phyloP scores from a whole-genome alignment of 2,113 vertebrate species.

The Monarcha castaneiventris region DNA sequence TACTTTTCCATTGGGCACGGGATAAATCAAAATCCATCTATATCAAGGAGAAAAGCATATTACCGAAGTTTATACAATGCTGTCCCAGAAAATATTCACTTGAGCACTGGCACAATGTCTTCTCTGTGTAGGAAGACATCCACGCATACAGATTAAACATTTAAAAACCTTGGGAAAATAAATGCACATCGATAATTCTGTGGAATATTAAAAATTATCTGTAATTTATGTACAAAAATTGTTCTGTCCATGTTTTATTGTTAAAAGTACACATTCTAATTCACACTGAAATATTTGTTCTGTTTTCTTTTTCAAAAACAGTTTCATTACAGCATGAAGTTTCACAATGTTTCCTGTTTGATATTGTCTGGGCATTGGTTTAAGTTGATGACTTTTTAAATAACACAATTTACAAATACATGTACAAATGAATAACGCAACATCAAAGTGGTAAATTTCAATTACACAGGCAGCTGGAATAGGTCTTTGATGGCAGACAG shows the following conservation, averaged over 20 bases:
- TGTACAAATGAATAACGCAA: neutral
- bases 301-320: neutral
- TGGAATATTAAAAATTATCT: neutral
- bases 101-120: neutral
- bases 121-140: neutral
- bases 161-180: neutral
- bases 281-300: neutral
- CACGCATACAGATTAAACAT: neutral
- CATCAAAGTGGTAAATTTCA: neutral
- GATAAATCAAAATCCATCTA: neutral
- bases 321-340: neutral
- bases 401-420: neutral
- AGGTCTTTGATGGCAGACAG: neutral
- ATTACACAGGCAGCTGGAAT: neutral
- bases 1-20: neutral
- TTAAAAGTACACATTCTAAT: neutral
- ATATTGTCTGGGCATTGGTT: neutral
- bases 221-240: neutral
- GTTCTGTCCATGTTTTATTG: neutral
- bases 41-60: neutral
- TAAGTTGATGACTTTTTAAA: neutral
- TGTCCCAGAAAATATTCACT: neutral
- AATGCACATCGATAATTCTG: neutral
- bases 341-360: neutral
- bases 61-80: neutral